Base-by-base conservation (phyloP, 1,140 invertebrate species). In the Rhopalosiphum maidis region DNA sequence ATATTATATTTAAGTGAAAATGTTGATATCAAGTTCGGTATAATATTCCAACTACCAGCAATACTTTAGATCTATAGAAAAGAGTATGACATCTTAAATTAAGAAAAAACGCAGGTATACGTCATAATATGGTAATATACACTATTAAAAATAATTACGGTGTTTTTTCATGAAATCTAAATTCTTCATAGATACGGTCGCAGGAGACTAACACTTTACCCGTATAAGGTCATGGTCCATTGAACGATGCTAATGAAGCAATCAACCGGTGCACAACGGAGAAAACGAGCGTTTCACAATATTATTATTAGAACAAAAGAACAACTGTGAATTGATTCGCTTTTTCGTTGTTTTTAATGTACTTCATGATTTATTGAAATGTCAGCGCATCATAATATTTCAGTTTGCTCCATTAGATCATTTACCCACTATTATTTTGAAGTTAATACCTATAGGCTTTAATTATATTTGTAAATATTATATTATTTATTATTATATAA, bases 211-310 rank as follows among this genome's bases (percentile, higher is more conserved):
- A 54, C 25, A 89, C 37, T 89, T 89, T 41, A 89, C 51, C 37
- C 51, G 35, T 89, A 46, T 86, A 89, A 51, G 21, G 46, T 54
- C n/a, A 89, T 55, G 51, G 88, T 89, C 51, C 88, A 55, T 89
- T 89, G 48, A 89, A 89, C 88, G 88, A 55, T 37, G 51, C 88
- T 89, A 89, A 89, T 89, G 88, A 89, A 89, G 51, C 88, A 55
- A 89, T 89, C 88, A 89, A 55, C 48, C 88, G 51, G 35, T 89
- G 51, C 35, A 54, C 35, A 54, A 35, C 51, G 35, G 30, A 41
- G 88, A 55, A 89, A 88, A 55, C 51, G 37, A 37, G 7, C 4
- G 88, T 89, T 89, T 9, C 23, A 41, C 48, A 18, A 41, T 46
- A 88, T 46, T 54, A 88, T 35, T 89, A 23, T 55, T 55, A 55